Base-by-base conservation (phyloP, 2,113 vertebrate genomes). In the Holacanthus passer region DNA sequence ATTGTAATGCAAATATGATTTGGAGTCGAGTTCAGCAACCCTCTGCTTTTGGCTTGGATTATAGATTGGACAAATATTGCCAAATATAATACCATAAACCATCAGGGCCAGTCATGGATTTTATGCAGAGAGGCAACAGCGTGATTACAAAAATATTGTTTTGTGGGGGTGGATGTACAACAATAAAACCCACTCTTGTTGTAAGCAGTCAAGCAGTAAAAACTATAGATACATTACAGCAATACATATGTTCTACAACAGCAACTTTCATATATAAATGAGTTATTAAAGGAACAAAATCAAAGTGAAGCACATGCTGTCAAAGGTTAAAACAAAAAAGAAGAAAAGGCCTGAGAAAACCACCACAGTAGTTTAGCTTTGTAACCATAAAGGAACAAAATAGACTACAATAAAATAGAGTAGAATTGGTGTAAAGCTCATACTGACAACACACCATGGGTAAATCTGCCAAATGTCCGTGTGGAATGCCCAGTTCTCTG, bases 381-480 rank as follows among this genome's bases (percentile, higher is more conserved):
- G 24, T 32, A 59, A 66, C 2, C 14, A 39, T 37, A 67, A 53
- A 20, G 48, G 7, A 56, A 39, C 3, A 55, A 37, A 72, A 60
- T 4, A 52, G 27, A 69, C 17, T 17, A 27, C 3, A 71, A 47
- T 19, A 29, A 24, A 48, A 59, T 3, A 83, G 60, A 66, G 63
- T 7, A 81, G 72, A 82, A 77, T 2, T 29, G 73, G 58, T 68
- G 78, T 37, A 74, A 83, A 90, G 90, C 84, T 87, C 87, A 89
- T 91, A 92, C 91, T 90, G 94, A 93, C 90, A 94, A 94, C 94
- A 94, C 94, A 94, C 94, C 94, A 94, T 94, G 94, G 84, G 94
- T 94, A 39, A 94, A 89, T 90, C 94, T 87, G 89, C 93, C 94
- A 94, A 94, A 94, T 83, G 93, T 93, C 94, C 93, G 84, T 19